Conservation (phyloP, 2,888 invertebrate genomes). For the Brachyptera putata region DNA sequence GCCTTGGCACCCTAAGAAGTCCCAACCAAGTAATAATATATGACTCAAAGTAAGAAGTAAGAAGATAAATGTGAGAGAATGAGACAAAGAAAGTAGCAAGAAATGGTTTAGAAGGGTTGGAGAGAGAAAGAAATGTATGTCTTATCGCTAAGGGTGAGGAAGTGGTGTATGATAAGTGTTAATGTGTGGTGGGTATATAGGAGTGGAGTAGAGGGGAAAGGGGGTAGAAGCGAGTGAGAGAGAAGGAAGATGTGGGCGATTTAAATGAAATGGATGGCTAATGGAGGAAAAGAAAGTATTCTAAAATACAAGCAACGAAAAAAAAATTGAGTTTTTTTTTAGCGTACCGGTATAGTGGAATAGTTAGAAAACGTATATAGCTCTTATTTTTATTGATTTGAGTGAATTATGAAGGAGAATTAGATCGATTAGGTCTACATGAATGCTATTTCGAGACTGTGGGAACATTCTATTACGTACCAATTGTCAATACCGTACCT, state of each 20-base stretch:
- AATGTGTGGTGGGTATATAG: slow-evolving; percentile 3
- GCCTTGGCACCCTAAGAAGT: not conserved
- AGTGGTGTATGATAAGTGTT: slow-evolving; percentile 13
- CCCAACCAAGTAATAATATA: slow-evolving; percentile 4
- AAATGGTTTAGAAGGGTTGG: not conserved
- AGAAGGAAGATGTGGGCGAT: slow-evolving; percentile 3
- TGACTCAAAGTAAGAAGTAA: slow-evolving; percentile 6
- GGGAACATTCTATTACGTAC: too few relatives aligned
- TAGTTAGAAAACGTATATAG: not conserved
- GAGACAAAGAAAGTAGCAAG: slow-evolving; percentile 5
- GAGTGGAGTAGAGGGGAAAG: not conserved
- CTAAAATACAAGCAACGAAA: not conserved
- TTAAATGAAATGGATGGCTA: slow-evolving; percentile 15
- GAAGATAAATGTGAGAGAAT: not conserved
- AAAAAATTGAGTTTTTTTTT: not conserved
- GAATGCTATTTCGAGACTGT: too few relatives aligned
- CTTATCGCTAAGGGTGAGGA: not conserved
- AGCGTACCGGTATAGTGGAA: not conserved
- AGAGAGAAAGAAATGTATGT: not conserved
- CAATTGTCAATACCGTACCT: too few relatives aligned
- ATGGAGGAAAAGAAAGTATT: not conserved
- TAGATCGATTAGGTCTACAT: too few relatives aligned
- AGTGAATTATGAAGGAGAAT: not conserved
- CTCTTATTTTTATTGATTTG: not conserved
- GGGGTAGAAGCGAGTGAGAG: not conserved